Base-by-base conservation (phyloP, 2,113 vertebrate species). In the Catharus fuscescens region DNA sequence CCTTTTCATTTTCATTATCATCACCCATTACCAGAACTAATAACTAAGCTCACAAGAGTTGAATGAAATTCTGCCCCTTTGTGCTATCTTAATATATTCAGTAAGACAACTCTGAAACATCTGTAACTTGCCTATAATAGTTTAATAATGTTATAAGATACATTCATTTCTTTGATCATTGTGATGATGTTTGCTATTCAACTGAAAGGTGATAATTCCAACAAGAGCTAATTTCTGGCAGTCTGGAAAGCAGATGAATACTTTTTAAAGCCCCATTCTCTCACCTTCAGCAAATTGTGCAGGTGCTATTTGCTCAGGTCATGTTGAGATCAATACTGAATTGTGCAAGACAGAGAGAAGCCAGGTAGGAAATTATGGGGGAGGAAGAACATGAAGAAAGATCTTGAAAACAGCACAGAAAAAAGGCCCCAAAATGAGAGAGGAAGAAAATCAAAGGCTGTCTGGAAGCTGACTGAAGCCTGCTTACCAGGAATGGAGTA, bases 331-430 rank as follows among this genome's bases (percentile, higher is more conserved):
- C 50, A 52, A 34, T 83, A 90, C 57, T 3, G 3, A 48, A 48
- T 40, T 52, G 42, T 56, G 23, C 13, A 80, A 90, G 67, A 59
- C 11, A 45, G 16, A 31, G 18, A 78, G 70, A 91, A 81, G 44
- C 6, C 52, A 64, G 10, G 9, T 40, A 67, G 52, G 40, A 93
- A 90, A 83, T 57, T 44, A 79, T 6, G 40, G 34, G 36, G 8
- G 0, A 8, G 3, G 2, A 48, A 45, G 36, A 8, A 0, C 3
- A 50, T 3, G 2, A 84, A 82, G 34, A 86, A 82, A 78, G 28
- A 69, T 40, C 28, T 19, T 74, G 50, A 61, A 12, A 59, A 61
- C 21, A 7, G 20, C 0, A 2, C 38, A 20, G 25, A 64, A 59
- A 66, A 80, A 14, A 40, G 6, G 12, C 42, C 42, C 47, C 67